Evolutionary conservation across 2,113 vertebrate species (phyloP).

Genomic region (Leiothrix lutea): DNA sequence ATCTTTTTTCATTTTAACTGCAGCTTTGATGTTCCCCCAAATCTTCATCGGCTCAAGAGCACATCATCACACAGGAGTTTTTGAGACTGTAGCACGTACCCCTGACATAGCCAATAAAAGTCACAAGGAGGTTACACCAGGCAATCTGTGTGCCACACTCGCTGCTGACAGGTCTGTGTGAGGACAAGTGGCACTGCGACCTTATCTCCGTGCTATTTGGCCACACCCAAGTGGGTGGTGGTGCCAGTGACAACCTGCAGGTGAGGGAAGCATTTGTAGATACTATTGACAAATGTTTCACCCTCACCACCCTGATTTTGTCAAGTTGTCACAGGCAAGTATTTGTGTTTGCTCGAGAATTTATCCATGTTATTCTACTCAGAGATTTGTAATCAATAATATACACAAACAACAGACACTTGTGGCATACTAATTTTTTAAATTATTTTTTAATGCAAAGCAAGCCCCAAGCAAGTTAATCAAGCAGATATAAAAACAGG

Average conservation of each 20-base stretch:
- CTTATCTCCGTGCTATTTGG: neutral
- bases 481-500: neutral
- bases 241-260: neutral
- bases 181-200: accelerated
- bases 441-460: neutral
- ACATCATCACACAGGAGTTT: neutral
- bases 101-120: neutral
- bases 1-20: slow-evolving; percentile 35
- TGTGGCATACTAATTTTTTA: neutral
- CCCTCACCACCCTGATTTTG: neutral
- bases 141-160: neutral
- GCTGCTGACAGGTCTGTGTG: neutral
- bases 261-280: neutral
- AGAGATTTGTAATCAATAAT: neutral
- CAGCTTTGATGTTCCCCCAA: slow-evolving; percentile 56
- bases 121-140: neutral
- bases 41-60: neutral
- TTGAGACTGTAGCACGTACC: neutral
- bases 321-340: neutral
- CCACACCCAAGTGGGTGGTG: neutral
- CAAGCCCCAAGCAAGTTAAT: neutral
- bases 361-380: neutral
- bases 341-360: neutral
- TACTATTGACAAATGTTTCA: neutral
- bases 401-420: neutral